Percentiles rank a stretch among this genome's conserved stretches.
Evolutionary conservation across 2,113 vertebrate genomes (phyloP).

Genomic region (Arenaria interpres): DNA sequence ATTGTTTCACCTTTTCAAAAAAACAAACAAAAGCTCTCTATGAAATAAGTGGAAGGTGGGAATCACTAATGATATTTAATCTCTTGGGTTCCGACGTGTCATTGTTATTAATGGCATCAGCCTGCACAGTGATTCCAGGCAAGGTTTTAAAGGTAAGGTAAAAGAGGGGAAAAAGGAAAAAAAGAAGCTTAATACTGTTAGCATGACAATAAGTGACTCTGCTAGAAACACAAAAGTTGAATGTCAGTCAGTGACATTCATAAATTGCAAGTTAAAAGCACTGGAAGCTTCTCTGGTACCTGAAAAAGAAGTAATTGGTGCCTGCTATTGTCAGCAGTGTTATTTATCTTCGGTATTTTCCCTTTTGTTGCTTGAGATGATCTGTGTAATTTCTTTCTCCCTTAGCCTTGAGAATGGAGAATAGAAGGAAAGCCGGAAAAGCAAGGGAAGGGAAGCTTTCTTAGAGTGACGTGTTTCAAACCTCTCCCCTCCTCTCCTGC

Average conservation of each 20-base stretch:
- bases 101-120: neutral
- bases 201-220: neutral
- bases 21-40: neutral
- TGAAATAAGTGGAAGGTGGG: neutral
- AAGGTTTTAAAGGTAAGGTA: conserved; percentile 6
- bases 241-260: neutral
- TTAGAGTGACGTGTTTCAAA: neutral
- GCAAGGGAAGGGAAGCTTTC: neutral
- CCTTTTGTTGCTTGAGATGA: conserved; percentile 23
- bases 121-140: neutral
- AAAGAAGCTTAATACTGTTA: conserved; percentile 10
- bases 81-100: neutral
- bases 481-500: neutral
- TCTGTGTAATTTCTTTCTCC: neutral
- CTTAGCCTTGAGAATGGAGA: neutral
- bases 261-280: conserved; percentile 28
- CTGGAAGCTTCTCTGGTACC: conserved; percentile 3
- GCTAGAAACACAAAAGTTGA: conserved; percentile 6
- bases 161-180: neutral
- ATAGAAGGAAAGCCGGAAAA: neutral
- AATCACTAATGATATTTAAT: neutral
- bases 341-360: neutral
- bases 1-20: neutral
- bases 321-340: conserved; percentile 1
- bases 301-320: conserved; percentile 29